These are phyloP conservation scores for Martes martes DNA, from an alignment of 2,113 vertebrate genomes.

Conservation along the genomic window DNA sequence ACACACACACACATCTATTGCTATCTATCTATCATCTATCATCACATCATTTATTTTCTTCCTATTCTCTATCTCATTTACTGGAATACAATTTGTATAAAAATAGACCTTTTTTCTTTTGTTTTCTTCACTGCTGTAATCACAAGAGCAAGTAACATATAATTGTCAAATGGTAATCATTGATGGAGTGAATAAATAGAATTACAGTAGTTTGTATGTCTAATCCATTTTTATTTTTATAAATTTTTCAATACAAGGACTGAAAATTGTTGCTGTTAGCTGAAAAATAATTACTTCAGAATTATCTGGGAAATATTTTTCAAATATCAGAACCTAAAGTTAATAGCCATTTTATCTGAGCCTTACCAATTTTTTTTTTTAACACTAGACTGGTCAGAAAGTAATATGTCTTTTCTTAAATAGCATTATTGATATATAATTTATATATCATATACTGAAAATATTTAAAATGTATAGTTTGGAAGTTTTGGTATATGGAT, in stretches of 20 bases:
- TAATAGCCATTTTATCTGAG: neutral
- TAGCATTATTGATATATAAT: neutral
- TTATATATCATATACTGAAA: neutral
- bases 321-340: neutral
- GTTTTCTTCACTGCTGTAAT: neutral
- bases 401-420: neutral
- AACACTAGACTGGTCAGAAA: neutral
- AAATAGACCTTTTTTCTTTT: neutral
- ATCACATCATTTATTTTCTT: neutral
- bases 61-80: neutral
- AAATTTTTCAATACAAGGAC: neutral
- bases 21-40: neutral
- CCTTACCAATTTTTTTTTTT: neutral
- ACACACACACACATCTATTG: neutral
- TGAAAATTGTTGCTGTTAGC: neutral
- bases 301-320: neutral
- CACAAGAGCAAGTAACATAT: neutral
- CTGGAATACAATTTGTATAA: neutral
- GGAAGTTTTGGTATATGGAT: neutral
- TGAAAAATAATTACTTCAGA: neutral
- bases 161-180: neutral
- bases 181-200: neutral
- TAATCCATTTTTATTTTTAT: neutral
- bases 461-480: neutral
- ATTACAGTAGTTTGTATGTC: neutral